Evolutionary conservation across 1,140 invertebrate genomes (phyloP).

Genomic region (Drosophila athabasca): DNA sequence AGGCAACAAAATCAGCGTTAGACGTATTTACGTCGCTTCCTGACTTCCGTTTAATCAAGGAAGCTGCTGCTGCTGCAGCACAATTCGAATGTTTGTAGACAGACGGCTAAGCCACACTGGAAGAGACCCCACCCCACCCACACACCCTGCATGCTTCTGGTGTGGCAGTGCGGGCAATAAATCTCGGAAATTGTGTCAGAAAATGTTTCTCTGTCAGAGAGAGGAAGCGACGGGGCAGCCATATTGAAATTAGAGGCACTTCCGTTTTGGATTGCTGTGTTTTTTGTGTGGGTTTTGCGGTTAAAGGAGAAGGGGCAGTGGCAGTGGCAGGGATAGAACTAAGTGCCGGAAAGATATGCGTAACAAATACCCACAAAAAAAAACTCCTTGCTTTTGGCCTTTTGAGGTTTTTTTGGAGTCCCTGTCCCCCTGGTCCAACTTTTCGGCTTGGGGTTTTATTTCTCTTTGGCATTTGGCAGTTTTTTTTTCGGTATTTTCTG

Average conservation of each 20-base stretch:
- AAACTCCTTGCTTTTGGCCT: neutral
- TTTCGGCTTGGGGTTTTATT: conserved; percentile 3
- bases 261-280: conserved; percentile 61
- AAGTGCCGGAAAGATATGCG: conserved; percentile 80
- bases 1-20: too few relatives aligned
- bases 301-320: conserved; percentile 38
- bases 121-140: neutral
- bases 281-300: conserved; percentile 19
- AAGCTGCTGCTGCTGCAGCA: too few relatives aligned
- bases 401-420: neutral
- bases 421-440: neutral
- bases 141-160: conserved; percentile 1
- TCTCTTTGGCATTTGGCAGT: neutral
- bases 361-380: conserved; percentile 38
- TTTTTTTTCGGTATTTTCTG: neutral
- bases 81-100: neutral
- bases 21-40: too few relatives aligned
- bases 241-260: conserved; percentile 80
- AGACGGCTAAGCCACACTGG: neutral
- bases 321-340: conserved; percentile 45
- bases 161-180: conserved; percentile 63
- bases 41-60: too few relatives aligned
- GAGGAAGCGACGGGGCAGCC: conserved; percentile 40
- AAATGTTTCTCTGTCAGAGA: conserved; percentile 65
- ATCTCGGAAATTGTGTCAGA: conserved; percentile 81